Percentiles rank a stretch among this genome's conserved stretches.
These are phyloP conservation scores for Hemiprocne comata DNA, from an alignment of 2,113 vertebrate species.

Conservation along the genomic window DNA sequence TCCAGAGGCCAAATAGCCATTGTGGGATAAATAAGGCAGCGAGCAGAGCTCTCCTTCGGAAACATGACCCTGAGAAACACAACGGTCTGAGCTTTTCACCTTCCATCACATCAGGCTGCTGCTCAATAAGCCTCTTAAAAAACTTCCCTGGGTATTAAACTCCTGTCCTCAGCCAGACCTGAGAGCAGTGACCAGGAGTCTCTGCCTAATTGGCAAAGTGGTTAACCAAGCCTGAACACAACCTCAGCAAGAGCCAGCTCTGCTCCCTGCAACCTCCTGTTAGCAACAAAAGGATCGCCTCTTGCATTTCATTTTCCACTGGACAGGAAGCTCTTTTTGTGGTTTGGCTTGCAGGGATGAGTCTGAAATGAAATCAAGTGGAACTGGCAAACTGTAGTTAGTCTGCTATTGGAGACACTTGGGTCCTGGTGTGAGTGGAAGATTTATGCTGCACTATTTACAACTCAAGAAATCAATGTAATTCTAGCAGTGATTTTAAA, in stretches of 20 bases:
- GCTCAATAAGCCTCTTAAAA: background rate
- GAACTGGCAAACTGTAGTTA: conserved; percentile 44
- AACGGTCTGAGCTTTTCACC: background rate
- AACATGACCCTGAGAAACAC: background rate
- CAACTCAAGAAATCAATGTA: conserved; percentile 36
- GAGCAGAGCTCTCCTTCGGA: background rate
- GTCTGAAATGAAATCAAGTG: conserved; percentile 47
- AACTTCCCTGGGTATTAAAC: background rate
- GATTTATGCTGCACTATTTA: conserved; percentile 11
- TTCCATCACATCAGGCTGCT: background rate
- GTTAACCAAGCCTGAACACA: conserved; percentile 5
- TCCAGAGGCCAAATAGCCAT: background rate
- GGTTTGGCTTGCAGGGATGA: background rate
- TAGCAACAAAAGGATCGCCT: background rate
- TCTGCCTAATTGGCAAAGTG: background rate
- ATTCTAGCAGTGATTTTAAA: background rate
- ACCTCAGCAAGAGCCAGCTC: background rate
- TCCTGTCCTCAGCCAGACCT: background rate
- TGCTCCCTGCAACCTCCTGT: background rate
- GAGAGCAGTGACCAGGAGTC: background rate
- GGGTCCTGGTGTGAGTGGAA: background rate
- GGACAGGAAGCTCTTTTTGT: conserved; percentile 28
- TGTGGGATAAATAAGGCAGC: background rate
- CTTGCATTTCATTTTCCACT: conserved; percentile 42
- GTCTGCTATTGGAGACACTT: background rate